phyloP scores from a whole-genome alignment of 2,888 invertebrate species.

The Trachelus tabidus region DNA sequence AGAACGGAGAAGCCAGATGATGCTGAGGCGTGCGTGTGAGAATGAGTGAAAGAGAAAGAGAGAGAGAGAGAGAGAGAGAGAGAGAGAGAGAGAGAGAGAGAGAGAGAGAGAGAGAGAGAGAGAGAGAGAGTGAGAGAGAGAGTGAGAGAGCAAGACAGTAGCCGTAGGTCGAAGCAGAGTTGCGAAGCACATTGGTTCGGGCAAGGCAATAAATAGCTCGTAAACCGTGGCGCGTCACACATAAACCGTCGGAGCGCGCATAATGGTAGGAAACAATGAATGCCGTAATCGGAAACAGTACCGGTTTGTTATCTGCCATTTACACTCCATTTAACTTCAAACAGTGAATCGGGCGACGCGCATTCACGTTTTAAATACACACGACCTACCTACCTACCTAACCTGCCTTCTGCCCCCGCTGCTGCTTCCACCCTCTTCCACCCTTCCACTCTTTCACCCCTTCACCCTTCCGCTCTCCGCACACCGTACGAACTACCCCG shows the following conservation, averaged over 20 bases:
- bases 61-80: too few species aligned
- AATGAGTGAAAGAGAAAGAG: too few species aligned
- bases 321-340: conserved; percentile 67
- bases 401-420: conserved; percentile 19
- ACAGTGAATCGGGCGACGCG: conserved; percentile 62
- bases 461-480: conserved; percentile 10
- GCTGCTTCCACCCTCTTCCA: conserved; percentile 18
- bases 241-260: conserved; percentile 64
- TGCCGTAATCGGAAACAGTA: conserved; percentile 66
- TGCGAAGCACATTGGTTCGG: conserved; percentile 34
- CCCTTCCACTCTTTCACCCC: conserved; percentile 14
- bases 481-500: neutral
- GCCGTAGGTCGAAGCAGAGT: conserved; percentile 9
- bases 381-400: conserved; percentile 47
- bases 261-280: conserved; percentile 67
- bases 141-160: neutral
- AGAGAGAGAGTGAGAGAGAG: too few species aligned
- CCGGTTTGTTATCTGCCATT: conserved; percentile 67
- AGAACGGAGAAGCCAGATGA: too few species aligned
- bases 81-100: too few species aligned
- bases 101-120: too few species aligned
- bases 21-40: too few species aligned
- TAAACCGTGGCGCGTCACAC: conserved; percentile 63
- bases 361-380: conserved; percentile 63
- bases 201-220: conserved; percentile 61